Conservation (phyloP, 2,797 vertebrate species). For the Chlorospingus semifuscus region DNA sequence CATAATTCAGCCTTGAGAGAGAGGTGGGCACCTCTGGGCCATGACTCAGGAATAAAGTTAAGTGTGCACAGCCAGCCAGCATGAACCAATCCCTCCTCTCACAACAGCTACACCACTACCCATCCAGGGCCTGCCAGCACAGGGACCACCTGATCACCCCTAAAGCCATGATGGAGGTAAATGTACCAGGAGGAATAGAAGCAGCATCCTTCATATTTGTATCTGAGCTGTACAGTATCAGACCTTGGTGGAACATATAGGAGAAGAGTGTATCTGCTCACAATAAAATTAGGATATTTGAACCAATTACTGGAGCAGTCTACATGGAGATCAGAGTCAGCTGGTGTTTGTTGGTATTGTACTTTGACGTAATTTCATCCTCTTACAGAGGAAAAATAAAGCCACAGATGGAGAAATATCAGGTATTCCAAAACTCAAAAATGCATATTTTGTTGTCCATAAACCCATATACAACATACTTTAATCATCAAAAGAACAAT, state of each 20-base stretch:
- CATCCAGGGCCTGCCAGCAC: background rate
- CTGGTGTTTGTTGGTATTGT: background rate
- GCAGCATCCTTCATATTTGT: background rate
- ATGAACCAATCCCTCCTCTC: background rate
- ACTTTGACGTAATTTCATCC: background rate
- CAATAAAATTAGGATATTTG: background rate
- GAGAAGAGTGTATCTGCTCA: background rate
- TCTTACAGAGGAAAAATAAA: background rate
- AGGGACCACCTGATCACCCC: background rate
- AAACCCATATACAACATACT: background rate
- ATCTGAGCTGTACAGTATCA: background rate
- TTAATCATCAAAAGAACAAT: background rate
- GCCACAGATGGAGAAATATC: background rate
- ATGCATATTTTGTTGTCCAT: background rate
- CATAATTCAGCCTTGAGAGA: background rate
- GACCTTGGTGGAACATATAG: accelerated
- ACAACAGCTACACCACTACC: background rate
- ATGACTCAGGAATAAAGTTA: background rate
- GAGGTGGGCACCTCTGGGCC: background rate
- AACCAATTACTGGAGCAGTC: background rate
- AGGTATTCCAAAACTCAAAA: background rate
- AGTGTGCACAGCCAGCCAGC: background rate
- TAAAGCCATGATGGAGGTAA: background rate
- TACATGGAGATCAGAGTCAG: background rate
- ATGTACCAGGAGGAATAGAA: background rate